Evolutionary conservation across 1,140 invertebrate species (phyloP).

Genomic region (Zaprionus camerounensis): DNA sequence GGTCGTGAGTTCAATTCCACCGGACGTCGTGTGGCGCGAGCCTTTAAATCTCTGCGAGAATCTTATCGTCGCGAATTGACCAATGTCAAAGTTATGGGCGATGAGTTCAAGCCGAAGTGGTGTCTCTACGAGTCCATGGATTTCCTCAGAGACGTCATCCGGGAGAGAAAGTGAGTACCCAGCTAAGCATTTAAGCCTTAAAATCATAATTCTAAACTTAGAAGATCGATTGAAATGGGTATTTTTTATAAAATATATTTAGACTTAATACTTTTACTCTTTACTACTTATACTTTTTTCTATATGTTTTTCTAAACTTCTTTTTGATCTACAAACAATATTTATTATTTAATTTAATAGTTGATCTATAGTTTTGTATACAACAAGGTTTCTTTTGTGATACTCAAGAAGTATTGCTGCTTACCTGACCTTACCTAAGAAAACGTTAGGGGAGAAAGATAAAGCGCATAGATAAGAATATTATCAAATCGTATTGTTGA

Average conservation of each 20-base stretch:
- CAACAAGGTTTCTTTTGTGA: too few species aligned
- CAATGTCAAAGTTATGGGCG: constrained; percentile 80
- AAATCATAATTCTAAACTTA: background rate
- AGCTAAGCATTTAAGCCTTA: background rate
- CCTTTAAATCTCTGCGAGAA: constrained; percentile 80
- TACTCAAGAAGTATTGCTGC: too few species aligned
- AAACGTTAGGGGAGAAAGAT: background rate
- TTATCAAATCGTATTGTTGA: background rate
- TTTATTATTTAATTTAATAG: too few species aligned
- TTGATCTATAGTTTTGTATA: too few species aligned
- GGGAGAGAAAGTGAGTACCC: constrained; percentile 80
- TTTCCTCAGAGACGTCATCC: constrained; percentile 76
- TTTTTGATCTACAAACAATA: too few species aligned
- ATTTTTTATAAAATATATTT: too few species aligned
- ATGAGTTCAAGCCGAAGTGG: constrained; percentile 80
- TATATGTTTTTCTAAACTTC: background rate
- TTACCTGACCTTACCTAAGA: constrained; percentile 4
- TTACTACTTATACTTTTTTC: background rate
- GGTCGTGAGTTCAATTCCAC: constrained; percentile 81
- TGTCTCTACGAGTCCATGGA: constrained; percentile 81
- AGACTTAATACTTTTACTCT: too few species aligned
- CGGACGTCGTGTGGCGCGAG: constrained; percentile 75
- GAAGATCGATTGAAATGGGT: too few species aligned
- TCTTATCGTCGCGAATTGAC: constrained; percentile 80
- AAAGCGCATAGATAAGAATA: background rate